A percentile compares a stretch with the other conserved stretches of the same genome.
Conservation (phyloP, 2,888 invertebrate genomes). For the Volucella inflata region DNA sequence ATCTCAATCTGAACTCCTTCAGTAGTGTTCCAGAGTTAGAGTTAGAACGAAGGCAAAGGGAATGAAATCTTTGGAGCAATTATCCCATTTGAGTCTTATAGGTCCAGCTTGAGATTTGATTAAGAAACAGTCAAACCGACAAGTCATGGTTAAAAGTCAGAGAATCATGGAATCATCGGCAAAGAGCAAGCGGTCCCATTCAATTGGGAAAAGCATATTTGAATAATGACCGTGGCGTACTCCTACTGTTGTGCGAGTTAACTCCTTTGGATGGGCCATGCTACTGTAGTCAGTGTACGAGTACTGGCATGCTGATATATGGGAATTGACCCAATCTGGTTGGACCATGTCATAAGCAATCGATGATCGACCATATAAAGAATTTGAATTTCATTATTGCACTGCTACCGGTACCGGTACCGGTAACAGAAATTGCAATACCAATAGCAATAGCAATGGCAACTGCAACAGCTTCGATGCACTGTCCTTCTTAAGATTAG, state of each 20-base stretch:
- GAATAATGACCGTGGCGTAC: constrained; percentile 71
- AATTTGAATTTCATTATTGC: constrained; percentile 71
- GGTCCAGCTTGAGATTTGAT: constrained; percentile 62
- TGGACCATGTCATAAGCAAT: constrained; percentile 75
- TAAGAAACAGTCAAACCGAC: constrained; percentile 30
- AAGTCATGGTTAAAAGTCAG: background rate
- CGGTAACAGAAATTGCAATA: background rate
- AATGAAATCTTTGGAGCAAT: constrained; percentile 58
- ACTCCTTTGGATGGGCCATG: background rate
- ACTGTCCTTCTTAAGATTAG: constrained; percentile 41
- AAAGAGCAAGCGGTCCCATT: constrained; percentile 25
- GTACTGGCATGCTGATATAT: constrained; percentile 67
- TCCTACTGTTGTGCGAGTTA: background rate
- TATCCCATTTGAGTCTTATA: constrained; percentile 73
- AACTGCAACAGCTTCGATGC: background rate
- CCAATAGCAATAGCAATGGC: too few relatives aligned
- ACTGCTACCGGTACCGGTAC: constrained; percentile 13
- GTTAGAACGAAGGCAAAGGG: constrained; percentile 25
- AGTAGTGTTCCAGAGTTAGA: constrained; percentile 15
- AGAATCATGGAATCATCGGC: constrained; percentile 2
- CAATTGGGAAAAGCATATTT: constrained; percentile 68
- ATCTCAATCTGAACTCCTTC: constrained; percentile 41
- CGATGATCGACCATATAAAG: constrained; percentile 75
- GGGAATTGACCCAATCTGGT: constrained; percentile 75
- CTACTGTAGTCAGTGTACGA: constrained; percentile 16